Conservation (phyloP, 2,888 invertebrate species). For the Amiota mariae region DNA sequence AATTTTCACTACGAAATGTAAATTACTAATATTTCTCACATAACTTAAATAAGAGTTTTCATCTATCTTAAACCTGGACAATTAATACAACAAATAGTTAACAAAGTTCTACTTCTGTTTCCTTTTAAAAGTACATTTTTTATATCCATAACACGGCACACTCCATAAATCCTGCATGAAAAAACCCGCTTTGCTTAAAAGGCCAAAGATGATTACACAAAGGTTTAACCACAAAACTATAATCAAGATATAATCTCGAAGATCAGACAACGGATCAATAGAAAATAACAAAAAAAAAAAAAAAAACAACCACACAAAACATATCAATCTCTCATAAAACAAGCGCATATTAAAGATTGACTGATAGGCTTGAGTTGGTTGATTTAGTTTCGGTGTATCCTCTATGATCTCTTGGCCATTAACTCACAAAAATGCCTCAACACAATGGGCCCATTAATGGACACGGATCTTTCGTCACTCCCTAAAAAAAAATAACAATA, state of each 20-base stretch:
- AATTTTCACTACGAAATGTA: constrained; percentile 59
- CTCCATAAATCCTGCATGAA: not conserved
- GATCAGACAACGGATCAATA: not conserved
- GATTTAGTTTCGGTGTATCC: constrained; percentile 38
- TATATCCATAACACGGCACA: not conserved
- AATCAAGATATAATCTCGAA: constrained; percentile 9
- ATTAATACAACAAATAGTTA: too few relatives aligned
- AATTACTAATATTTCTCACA: constrained; percentile 66
- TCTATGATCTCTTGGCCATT: constrained; percentile 51
- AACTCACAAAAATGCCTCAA: constrained; percentile 42
- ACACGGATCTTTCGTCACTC: constrained; percentile 66
- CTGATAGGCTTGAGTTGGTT: constrained; percentile 50
- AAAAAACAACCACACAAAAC: constrained; percentile 36
- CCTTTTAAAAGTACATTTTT: too few relatives aligned
- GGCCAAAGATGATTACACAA: not conserved
- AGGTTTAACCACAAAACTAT: not conserved
- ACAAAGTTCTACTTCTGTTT: too few relatives aligned
- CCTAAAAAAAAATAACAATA: constrained; percentile 47
- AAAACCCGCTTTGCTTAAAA: not conserved
- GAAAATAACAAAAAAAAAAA: not conserved
- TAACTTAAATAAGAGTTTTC: constrained; percentile 51
- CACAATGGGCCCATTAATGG: constrained; percentile 63
- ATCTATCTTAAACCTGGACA: too few relatives aligned
- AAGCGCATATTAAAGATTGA: constrained; percentile 38
- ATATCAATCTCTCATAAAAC: constrained; percentile 61